These are phyloP conservation scores for Dasyurus viverrinus DNA, from an alignment of 2,113 vertebrate genomes.

Conservation along the genomic window DNA sequence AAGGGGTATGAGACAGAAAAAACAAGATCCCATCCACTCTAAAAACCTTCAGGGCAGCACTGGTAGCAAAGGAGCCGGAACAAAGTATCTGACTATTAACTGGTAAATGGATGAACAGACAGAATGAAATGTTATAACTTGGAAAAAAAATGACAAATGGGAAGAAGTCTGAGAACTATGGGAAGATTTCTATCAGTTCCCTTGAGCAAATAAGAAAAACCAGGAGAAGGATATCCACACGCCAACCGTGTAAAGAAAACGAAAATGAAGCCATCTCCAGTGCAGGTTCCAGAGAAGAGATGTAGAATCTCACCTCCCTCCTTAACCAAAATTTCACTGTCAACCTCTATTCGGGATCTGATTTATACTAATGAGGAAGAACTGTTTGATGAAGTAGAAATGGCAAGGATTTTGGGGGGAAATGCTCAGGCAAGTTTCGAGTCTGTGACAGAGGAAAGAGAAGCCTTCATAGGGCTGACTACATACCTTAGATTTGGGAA, in stretches of 20 bases:
- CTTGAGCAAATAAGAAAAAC: not conserved
- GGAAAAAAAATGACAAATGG: not conserved
- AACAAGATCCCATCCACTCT: not conserved
- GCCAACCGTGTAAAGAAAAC: not conserved
- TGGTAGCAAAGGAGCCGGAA: not conserved
- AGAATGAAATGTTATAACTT: not conserved
- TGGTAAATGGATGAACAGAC: not conserved
- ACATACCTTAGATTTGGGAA: not conserved
- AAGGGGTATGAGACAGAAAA: not conserved
- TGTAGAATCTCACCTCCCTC: not conserved
- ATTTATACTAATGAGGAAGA: not conserved
- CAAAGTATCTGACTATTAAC: not conserved
- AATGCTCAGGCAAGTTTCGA: not conserved
- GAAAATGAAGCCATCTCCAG: too few relatives aligned
- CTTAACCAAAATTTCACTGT: not conserved
- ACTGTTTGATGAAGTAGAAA: not conserved
- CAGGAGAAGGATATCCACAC: not conserved
- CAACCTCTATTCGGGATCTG: not conserved
- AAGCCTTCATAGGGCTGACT: not conserved
- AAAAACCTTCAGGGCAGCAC: not conserved
- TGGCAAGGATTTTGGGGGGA: not conserved
- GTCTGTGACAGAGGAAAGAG: not conserved
- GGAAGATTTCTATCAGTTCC: not conserved
- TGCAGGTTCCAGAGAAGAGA: not conserved
- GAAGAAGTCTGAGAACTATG: not conserved